Evolutionary conservation across 2,113 vertebrate species (phyloP).

Genomic region (Ptychochromis oligacanthus): DNA sequence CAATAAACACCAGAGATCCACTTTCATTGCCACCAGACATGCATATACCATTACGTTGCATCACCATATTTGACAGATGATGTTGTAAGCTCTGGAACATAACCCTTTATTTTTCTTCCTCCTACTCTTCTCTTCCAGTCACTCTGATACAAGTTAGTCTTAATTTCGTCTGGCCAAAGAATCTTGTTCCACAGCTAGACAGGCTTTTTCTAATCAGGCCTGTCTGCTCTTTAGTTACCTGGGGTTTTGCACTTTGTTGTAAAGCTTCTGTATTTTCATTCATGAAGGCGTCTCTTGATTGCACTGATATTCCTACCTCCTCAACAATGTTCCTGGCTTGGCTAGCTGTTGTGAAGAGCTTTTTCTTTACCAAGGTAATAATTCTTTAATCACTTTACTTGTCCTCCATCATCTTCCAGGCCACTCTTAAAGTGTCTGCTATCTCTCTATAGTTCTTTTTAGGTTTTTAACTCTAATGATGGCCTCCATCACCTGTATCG

Average conservation of each 20-base stretch:
- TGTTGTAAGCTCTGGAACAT: background rate
- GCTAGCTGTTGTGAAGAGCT: background rate
- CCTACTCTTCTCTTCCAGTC: background rate
- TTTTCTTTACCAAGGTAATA: background rate
- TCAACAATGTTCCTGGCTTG: background rate
- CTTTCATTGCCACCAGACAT: background rate
- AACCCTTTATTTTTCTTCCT: no score
- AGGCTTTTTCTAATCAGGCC: background rate
- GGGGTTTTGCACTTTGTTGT: background rate
- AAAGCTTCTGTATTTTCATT: background rate
- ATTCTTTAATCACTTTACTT: background rate
- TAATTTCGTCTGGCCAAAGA: background rate
- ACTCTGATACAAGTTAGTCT: background rate
- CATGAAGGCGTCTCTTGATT: background rate
- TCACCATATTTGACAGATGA: background rate
- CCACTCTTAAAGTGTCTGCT: background rate
- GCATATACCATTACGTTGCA: background rate
- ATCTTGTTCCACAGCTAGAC: background rate
- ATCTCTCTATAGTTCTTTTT: background rate
- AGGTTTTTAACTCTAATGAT: background rate
- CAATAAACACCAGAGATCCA: background rate
- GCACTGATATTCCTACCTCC: no score
- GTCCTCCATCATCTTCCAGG: background rate
- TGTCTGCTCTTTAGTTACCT: background rate
- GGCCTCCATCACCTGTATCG: no score